Base-by-base conservation (phyloP, 2,113 vertebrate species). In the Macaca nemestrina region DNA sequence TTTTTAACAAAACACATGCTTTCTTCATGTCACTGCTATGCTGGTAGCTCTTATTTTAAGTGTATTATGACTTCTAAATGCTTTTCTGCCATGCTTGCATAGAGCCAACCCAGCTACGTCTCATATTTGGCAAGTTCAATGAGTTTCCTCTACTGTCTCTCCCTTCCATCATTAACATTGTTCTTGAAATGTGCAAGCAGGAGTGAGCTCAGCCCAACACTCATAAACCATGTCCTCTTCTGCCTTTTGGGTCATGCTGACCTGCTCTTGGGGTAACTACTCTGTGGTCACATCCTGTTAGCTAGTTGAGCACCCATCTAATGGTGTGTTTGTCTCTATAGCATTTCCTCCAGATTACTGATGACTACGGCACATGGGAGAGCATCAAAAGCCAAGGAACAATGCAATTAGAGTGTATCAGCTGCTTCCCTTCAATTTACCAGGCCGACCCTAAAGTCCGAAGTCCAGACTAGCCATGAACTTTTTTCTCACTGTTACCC, bases 41-140 rank as follows among this genome's bases (percentile, higher is more conserved):
- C 81, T 92, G 32, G 43, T 73, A 94, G 70, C 48, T 95, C 87
- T 43, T 75, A 61, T 12, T 59, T 38, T 81, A 48, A 59, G n/a
- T 23, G 7, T 16, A 38, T 90, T 78, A 40, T 43, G 72, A 93
- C 35, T 70, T 96, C 27, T 93, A 35, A 90, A 38, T 85, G 70
- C 59, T 93, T 96, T 94, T 89, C 83, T 78, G 18, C 27, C 16
- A 3, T 82, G 40, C 38, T 88, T 85, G 59, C 88, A 78, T 45
- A 91, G 5, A 96, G 67, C 75, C 88, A 88, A 67, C 25, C 55
- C 88, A 82, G 90, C 48, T 52, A 82, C 70, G 48, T 70, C 67
- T 94, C 79, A 59, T 93, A 87, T 95, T 93, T 95, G 93, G 72
- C 90, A 72, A 90, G 76, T 94, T 98, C 90, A 96, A 90, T 94